Evolutionary conservation across 2,888 invertebrate species (phyloP).

Genomic region (Scotopteryx bipunctaria): DNA sequence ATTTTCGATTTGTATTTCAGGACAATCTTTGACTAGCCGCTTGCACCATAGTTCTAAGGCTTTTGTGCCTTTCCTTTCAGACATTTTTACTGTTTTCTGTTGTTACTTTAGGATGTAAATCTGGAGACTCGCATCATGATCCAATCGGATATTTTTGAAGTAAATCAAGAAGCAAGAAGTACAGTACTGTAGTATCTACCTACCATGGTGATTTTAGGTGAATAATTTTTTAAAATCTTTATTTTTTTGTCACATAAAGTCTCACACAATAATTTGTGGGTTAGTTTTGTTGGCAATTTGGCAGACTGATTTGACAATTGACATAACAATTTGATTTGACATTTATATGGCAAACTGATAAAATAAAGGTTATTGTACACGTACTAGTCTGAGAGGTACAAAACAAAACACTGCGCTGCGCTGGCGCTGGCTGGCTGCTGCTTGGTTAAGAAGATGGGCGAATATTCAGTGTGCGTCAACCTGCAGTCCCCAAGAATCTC

Average conservation of each 20-base stretch:
- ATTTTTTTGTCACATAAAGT: background rate
- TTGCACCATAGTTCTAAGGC: constrained; percentile 97
- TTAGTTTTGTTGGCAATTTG: background rate
- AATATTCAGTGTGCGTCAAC: too few relatives aligned
- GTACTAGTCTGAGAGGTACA: too few relatives aligned
- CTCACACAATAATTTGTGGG: background rate
- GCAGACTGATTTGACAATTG: background rate
- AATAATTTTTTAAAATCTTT: background rate
- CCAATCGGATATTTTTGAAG: background rate
- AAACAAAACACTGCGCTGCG: too few relatives aligned
- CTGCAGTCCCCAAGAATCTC: too few relatives aligned
- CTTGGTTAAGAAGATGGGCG: too few relatives aligned
- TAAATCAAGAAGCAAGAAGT: background rate
- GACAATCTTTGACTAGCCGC: constrained; percentile 93
- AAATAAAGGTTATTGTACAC: too few relatives aligned
- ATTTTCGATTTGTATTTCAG: constrained; percentile 94
- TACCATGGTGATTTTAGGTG: constrained; percentile 11
- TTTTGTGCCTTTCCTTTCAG: constrained; percentile 93
- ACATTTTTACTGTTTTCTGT: constrained; percentile 80
- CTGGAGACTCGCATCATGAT: constrained; percentile 10
- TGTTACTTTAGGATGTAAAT: background rate
- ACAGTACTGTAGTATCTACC: too few relatives aligned
- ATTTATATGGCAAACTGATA: too few relatives aligned
- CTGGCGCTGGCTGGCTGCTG: too few relatives aligned
- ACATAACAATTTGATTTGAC: too few relatives aligned